These are phyloP conservation scores for Ophion slaviceki DNA, from an alignment of 2,888 invertebrate species.

Conservation along the genomic window DNA sequence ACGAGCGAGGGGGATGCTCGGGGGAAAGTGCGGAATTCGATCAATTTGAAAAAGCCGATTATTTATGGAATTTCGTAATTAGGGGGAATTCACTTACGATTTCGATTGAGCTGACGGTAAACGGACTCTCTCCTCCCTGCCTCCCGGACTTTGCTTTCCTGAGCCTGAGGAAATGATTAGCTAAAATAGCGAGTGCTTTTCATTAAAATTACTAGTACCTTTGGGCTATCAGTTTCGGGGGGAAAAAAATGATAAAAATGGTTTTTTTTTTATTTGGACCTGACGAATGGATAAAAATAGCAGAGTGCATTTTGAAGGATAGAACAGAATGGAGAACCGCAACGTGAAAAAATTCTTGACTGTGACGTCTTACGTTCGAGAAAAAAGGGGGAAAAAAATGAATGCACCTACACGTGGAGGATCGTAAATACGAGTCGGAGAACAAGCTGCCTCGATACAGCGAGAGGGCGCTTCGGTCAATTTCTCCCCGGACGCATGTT, in stretches of 20 bases:
- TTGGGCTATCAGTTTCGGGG: no score
- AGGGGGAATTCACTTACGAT: no score
- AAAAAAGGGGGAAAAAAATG: background rate
- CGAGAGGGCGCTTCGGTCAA: conserved; percentile 7
- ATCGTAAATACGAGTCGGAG: conserved; percentile 4
- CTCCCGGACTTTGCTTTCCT: no score
- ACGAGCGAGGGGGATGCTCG: background rate
- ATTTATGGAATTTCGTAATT: no score
- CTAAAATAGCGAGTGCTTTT: no score
- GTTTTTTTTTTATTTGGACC: background rate
- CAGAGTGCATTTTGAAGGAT: background rate
- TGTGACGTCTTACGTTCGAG: conserved; percentile 4
- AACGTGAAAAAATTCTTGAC: background rate
- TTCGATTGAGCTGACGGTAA: no score
- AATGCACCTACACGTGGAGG: background rate
- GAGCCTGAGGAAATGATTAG: no score
- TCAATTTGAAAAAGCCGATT: no score
- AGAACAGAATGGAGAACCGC: background rate
- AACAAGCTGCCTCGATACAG: background rate
- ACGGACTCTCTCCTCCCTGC: no score
- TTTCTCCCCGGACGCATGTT: background rate
- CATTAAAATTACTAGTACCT: no score
- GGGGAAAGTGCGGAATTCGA: no score
- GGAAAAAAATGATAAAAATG: no score
- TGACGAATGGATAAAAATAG: background rate